Evolutionary conservation across 2,797 vertebrate genomes (phyloP).

Genomic region (Pantherophis vulpinus): DNA sequence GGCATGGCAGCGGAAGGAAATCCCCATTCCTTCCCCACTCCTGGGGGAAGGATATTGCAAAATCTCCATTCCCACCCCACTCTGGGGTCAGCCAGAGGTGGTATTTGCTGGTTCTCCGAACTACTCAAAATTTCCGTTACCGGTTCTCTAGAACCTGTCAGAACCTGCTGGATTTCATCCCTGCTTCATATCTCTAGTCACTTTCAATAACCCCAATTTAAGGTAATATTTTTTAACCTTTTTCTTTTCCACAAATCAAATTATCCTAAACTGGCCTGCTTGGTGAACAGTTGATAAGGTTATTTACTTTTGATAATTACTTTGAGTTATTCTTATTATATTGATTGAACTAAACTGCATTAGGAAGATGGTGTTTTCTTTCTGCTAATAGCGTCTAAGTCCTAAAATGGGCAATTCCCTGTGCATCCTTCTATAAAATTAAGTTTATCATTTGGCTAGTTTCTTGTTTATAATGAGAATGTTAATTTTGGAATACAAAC

Average conservation of each 20-base stretch:
- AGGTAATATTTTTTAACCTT: slow-evolving; percentile 26
- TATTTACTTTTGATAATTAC: slow-evolving; percentile 34
- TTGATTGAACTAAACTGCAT: slow-evolving; percentile 49
- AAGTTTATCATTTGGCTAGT: slow-evolving; percentile 7
- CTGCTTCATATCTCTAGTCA: neutral
- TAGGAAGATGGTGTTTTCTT: slow-evolving; percentile 54
- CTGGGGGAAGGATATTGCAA: too few species aligned
- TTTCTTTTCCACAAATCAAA: slow-evolving; percentile 43
- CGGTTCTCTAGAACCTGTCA: too few species aligned
- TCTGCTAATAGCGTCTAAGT: slow-evolving; percentile 39
- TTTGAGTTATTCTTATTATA: slow-evolving; percentile 41
- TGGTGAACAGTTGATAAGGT: slow-evolving; percentile 21
- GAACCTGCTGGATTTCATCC: too few species aligned
- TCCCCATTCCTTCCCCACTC: too few species aligned
- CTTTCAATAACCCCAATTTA: slow-evolving; percentile 15
- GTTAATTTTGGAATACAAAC: neutral
- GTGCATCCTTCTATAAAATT: neutral
- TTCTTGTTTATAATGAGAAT: neutral
- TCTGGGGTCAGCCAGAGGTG: too few species aligned
- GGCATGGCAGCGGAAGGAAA: too few species aligned
- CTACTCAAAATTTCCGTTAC: too few species aligned
- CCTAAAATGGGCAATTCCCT: slow-evolving; percentile 32
- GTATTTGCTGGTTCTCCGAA: too few species aligned
- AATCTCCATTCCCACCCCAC: too few species aligned
- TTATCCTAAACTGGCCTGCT: slow-evolving; percentile 47